Conservation (phyloP, 2,797 vertebrate species). For the Salmo trutta region DNA sequence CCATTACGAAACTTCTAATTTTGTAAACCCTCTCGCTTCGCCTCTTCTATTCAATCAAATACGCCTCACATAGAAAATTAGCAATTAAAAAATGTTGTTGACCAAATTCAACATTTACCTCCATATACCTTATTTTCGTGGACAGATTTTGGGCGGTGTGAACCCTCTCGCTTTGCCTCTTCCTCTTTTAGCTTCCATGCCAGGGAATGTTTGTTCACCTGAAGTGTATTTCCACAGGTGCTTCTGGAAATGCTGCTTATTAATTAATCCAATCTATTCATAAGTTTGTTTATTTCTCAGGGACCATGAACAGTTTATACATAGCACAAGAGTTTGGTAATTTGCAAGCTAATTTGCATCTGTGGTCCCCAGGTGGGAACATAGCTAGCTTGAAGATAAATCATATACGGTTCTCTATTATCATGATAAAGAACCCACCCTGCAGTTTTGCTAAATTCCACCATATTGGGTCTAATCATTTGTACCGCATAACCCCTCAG, state of each 20-base stretch:
- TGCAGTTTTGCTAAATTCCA: not conserved
- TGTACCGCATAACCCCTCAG: not conserved
- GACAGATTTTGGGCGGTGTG: too few relatives aligned
- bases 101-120: too few relatives aligned
- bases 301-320: not conserved
- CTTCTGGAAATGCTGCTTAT: not conserved
- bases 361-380: not conserved
- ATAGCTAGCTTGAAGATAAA: not conserved
- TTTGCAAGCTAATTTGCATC: not conserved
- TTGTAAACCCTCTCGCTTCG: too few relatives aligned
- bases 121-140: too few relatives aligned
- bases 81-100: too few relatives aligned
- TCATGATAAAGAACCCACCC: not conserved
- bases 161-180: too few relatives aligned
- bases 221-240: not conserved
- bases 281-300: not conserved
- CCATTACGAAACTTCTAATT: too few relatives aligned
- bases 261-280: not conserved
- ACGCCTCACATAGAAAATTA: too few relatives aligned
- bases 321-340: not conserved
- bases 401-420: not conserved
- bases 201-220: not conserved
- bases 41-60: too few relatives aligned
- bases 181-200: not conserved
- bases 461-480: not conserved